Conservation (phyloP, 2,113 vertebrate species). For the Euleptes europaea region DNA sequence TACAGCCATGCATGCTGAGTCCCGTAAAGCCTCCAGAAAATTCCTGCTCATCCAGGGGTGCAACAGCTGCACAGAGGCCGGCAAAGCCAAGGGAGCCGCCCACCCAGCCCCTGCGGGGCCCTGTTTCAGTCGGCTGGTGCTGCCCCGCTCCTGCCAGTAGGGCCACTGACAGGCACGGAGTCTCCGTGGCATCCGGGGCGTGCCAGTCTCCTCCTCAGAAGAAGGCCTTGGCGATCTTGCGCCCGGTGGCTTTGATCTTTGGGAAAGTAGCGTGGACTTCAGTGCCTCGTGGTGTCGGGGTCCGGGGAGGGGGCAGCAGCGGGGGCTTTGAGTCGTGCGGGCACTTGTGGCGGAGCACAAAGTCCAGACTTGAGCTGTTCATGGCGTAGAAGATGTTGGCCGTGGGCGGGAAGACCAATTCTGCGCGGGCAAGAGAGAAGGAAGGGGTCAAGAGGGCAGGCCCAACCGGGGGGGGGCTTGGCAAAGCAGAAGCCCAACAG, state of each 20-base stretch:
- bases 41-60: not conserved
- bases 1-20: not conserved
- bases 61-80: not conserved
- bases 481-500: not conserved
- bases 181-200: too few relatives aligned
- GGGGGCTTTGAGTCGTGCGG: conserved; percentile 45
- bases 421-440: conserved; percentile 46
- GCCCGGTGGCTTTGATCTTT: conserved; percentile 87
- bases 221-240: conserved; percentile 77
- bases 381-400: conserved; percentile 93
- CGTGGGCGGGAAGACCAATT: conserved; percentile 84
- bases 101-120: too few relatives aligned
- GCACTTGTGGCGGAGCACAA: conserved; percentile 79
- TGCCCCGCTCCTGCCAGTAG: too few relatives aligned
- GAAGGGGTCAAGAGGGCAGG: not conserved
- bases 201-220: conserved; percentile 55
- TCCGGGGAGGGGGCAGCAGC: conserved; percentile 65
- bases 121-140: too few relatives aligned
- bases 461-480: not conserved
- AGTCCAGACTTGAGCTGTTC: conserved; percentile 86
- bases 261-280: conserved; percentile 83
- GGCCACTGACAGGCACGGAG: too few relatives aligned
- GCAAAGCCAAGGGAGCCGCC: too few relatives aligned
- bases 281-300: not conserved
- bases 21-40: not conserved